Percentiles rank a stretch among this genome's conserved stretches.
These are phyloP conservation scores for Lepus americanus DNA, from an alignment of 2,113 vertebrate genomes.

Conservation along the genomic window DNA sequence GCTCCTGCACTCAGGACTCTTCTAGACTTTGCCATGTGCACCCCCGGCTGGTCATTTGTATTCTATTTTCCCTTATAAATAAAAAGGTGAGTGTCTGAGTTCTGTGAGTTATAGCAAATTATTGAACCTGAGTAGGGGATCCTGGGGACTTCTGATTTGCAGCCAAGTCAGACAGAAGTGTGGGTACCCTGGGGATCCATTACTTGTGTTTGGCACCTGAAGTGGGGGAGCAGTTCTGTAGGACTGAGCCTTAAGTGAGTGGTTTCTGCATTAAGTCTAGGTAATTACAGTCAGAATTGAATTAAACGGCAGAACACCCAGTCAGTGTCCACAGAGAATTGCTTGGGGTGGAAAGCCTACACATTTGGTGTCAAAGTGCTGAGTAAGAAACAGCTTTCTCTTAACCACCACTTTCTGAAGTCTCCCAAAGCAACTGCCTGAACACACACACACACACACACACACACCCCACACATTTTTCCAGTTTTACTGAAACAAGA, in stretches of 20 bases:
- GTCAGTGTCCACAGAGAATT: not conserved
- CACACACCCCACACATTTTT: not conserved
- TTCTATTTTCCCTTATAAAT: not conserved
- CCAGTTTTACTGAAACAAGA: conserved; percentile 16
- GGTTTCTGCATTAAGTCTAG: not conserved
- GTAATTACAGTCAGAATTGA: not conserved
- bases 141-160: not conserved
- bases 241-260: not conserved
- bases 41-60: not conserved
- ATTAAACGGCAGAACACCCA: not conserved
- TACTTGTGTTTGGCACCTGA: not conserved
- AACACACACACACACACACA: not conserved
- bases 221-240: not conserved
- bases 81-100: not conserved
- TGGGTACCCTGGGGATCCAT: not conserved
- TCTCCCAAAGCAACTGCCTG: not conserved
- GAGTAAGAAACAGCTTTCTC: not conserved
- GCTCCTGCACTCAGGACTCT: not conserved
- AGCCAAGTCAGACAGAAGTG: not conserved
- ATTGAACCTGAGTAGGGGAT: not conserved
- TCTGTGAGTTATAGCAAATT: not conserved
- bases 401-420: conserved; percentile 4
- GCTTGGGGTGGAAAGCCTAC: not conserved
- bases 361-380: not conserved
- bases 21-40: not conserved